phyloP scores from a whole-genome alignment of 2,888 invertebrate genomes.

The Pristionchus exspectatus region DNA sequence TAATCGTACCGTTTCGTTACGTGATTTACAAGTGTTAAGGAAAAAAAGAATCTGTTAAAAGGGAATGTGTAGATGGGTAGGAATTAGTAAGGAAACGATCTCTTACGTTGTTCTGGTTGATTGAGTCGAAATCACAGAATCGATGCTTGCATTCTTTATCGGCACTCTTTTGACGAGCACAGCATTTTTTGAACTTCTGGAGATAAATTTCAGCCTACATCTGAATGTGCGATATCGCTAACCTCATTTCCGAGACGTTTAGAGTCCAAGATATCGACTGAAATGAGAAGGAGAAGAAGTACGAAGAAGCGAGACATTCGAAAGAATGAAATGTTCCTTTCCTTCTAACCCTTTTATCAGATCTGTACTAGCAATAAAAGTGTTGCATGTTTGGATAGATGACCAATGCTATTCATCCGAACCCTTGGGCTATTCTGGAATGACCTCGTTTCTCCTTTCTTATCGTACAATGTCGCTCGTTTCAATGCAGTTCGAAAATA shows the following conservation, averaged over 20 bases:
- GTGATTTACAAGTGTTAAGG: slow-evolving; percentile 72
- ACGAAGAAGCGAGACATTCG: neutral
- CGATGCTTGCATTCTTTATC: slow-evolving; percentile 74
- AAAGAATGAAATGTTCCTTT: neutral
- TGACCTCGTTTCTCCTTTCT: neutral
- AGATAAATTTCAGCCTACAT: slow-evolving; percentile 59
- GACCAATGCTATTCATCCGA: neutral
- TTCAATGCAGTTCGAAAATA: neutral
- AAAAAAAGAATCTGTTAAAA: slow-evolving; percentile 67
- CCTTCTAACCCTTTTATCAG: neutral
- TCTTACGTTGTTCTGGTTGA: slow-evolving; percentile 73
- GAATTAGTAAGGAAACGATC: neutral
- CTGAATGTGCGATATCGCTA: neutral
- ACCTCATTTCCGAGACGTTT: slow-evolving; percentile 52
- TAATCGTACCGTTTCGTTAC: slow-evolving; percentile 70
- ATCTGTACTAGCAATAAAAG: slow-evolving; percentile 6
- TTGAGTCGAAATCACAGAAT: slow-evolving; percentile 75
- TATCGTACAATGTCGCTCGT: neutral
- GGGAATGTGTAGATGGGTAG: neutral
- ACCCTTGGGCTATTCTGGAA: slow-evolving; percentile 19
- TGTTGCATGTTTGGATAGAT: slow-evolving; percentile 14
- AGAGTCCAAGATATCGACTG: neutral
- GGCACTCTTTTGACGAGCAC: slow-evolving; percentile 74
- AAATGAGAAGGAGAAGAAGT: neutral
- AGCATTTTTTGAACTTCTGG: slow-evolving; percentile 73